A percentile compares a stretch with the other conserved stretches of the same genome.
These are phyloP conservation scores for Drosophila persimilis DNA, from an alignment of 1,140 invertebrate species.

Conservation along the genomic window DNA sequence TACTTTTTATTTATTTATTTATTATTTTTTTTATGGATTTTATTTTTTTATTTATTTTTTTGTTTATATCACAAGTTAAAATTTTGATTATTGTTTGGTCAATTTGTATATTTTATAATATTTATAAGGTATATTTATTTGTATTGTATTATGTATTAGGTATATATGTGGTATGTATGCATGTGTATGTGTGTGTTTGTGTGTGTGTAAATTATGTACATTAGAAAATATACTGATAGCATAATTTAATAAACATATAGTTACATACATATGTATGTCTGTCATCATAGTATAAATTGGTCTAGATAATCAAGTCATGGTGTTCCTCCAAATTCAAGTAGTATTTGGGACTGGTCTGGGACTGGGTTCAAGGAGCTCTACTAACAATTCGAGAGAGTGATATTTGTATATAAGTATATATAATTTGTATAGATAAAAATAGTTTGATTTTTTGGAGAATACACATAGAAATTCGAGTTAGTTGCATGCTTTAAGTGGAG, in stretches of 20 bases:
- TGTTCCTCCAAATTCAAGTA: conserved; percentile 34
- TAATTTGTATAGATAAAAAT: conserved; percentile 46
- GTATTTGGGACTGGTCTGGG: conserved; percentile 32
- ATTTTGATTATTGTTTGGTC: conserved; percentile 83
- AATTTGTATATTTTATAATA: conserved; percentile 63
- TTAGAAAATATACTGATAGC: conserved; percentile 71
- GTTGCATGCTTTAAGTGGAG: conserved; percentile 67
- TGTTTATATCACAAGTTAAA: conserved; percentile 82
- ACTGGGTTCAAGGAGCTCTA: conserved; percentile 33
- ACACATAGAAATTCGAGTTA: conserved; percentile 75
- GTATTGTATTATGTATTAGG: conserved; percentile 37
- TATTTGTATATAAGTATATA: conserved; percentile 26
- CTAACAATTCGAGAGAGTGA: conserved; percentile 53
- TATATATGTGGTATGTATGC: conserved; percentile 51
- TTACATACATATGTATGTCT: conserved; percentile 30
- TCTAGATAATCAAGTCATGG: conserved; percentile 77
- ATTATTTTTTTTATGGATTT: conserved; percentile 6
- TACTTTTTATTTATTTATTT: background rate
- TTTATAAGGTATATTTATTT: conserved; percentile 16
- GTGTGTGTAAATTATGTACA: conserved; percentile 65
- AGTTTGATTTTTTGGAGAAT: conserved; percentile 58
- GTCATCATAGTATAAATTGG: conserved; percentile 66
- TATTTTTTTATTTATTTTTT: conserved; percentile 41
- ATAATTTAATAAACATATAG: conserved; percentile 60
- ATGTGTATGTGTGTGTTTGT: conserved; percentile 32